Evolutionary conservation across 1,140 invertebrate genomes (phyloP).

Genomic region (Pseudomyrmex dendroicus): DNA sequence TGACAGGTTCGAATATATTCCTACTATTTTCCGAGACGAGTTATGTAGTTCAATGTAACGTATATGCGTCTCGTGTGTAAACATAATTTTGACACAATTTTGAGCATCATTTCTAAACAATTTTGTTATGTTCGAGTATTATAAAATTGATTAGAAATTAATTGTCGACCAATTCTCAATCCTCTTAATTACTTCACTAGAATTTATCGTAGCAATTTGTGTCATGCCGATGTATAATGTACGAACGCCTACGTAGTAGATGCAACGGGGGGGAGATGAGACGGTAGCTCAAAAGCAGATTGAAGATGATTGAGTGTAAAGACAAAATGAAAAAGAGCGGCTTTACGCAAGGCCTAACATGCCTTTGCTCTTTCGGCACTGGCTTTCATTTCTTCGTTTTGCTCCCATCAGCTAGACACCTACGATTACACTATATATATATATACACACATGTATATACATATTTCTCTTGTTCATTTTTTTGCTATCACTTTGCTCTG

Average conservation of each 20-base stretch:
- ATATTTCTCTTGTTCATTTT: slow-evolving; percentile 43
- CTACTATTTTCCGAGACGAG: background rate
- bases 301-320: slow-evolving; percentile 34
- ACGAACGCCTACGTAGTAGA: slow-evolving; percentile 16
- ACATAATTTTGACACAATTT: background rate
- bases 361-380: slow-evolving; percentile 66
- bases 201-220: slow-evolving; percentile 12
- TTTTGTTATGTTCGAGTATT: background rate
- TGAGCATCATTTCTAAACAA: background rate
- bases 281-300: slow-evolving; percentile 56
- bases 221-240: slow-evolving; percentile 37
- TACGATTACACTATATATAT: slow-evolving; percentile 43
- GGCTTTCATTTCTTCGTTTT: slow-evolving; percentile 68
- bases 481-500: slow-evolving; percentile 58
- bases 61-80: too few species aligned
- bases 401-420: slow-evolving; percentile 43
- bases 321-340: slow-evolving; percentile 44
- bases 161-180: background rate
- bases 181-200: slow-evolving; percentile 12
- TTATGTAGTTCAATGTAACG: too few species aligned
- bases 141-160: too few species aligned
- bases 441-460: slow-evolving; percentile 7
- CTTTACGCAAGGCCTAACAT: slow-evolving; percentile 52
- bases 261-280: slow-evolving; percentile 63
- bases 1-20: background rate